phyloP scores from a whole-genome alignment of 2,888 invertebrate genomes.

The Saturnia japonica region DNA sequence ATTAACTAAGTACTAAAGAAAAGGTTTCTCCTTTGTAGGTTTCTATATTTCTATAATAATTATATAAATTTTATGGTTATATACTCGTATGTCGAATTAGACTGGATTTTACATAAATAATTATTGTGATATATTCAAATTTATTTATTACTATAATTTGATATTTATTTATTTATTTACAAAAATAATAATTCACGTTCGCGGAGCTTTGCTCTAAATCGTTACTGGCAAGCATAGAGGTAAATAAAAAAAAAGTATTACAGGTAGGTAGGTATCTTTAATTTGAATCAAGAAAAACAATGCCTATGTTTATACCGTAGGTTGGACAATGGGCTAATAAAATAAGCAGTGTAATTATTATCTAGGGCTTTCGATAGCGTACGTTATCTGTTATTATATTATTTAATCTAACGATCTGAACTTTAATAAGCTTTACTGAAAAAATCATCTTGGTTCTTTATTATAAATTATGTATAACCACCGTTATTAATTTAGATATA shows the following conservation, averaged over 20 bases:
- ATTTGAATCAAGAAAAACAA: neutral
- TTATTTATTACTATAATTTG: neutral
- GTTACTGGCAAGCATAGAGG: neutral
- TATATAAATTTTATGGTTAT: neutral
- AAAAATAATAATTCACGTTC: neutral
- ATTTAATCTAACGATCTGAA: neutral
- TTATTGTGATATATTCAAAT: neutral
- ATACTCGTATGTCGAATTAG: too few relatives aligned
- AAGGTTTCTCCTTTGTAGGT: too few relatives aligned
- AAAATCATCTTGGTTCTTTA: neutral
- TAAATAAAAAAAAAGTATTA: neutral
- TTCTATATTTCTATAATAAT: too few relatives aligned
- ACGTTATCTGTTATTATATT: neutral
- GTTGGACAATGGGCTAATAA: slow-evolving; percentile 2
- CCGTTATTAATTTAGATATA: neutral
- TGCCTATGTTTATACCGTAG: neutral
- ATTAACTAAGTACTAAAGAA: too few relatives aligned
- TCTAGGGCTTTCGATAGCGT: neutral
- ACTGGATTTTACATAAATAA: neutral
- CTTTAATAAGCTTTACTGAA: neutral
- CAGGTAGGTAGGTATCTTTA: neutral
- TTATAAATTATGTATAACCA: neutral
- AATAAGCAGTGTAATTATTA: neutral
- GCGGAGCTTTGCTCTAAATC: neutral
- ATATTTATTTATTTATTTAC: neutral